Percentiles rank a stretch among this genome's conserved stretches.
These are phyloP conservation scores for Torymus tubicola DNA, from an alignment of 2,888 invertebrate genomes.

Conservation along the genomic window DNA sequence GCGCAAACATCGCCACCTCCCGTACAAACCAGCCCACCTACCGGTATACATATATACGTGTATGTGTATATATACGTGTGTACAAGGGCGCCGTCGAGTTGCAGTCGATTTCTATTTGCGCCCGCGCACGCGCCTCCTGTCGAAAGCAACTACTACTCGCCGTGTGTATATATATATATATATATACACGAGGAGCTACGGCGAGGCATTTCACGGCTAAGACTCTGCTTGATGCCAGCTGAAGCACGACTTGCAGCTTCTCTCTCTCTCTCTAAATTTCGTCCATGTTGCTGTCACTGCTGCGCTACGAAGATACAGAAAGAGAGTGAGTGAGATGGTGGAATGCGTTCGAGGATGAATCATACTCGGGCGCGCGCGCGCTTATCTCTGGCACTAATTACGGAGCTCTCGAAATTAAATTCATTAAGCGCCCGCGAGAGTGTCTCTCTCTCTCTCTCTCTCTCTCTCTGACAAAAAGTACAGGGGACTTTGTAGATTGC, in stretches of 20 bases:
- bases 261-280: constrained; percentile 28
- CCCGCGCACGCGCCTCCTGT: constrained; percentile 6
- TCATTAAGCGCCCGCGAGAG: too few species aligned
- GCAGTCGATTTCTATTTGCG: constrained; percentile 51
- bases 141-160: constrained; percentile 37
- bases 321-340: too few species aligned
- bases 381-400: constrained; percentile 56
- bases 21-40: constrained; percentile 22
- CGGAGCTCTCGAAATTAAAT: constrained; percentile 5
- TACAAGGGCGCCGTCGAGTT: neutral
- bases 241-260: constrained; percentile 22
- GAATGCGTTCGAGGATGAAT: too few species aligned
- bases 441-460: too few species aligned
- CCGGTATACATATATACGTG: neutral
- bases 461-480: too few species aligned
- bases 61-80: neutral
- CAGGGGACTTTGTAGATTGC: too few species aligned
- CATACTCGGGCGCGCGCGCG: constrained; percentile 42
- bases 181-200: too few species aligned
- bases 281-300: too few species aligned
- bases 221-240: constrained; percentile 25
- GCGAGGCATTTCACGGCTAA: constrained; percentile 36
- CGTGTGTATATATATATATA: neutral
- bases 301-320: too few species aligned
- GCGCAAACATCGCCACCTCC: constrained; percentile 38